phyloP scores from a whole-genome alignment of 2,113 vertebrate genomes.

The Chaetorhynchus papuensis region DNA sequence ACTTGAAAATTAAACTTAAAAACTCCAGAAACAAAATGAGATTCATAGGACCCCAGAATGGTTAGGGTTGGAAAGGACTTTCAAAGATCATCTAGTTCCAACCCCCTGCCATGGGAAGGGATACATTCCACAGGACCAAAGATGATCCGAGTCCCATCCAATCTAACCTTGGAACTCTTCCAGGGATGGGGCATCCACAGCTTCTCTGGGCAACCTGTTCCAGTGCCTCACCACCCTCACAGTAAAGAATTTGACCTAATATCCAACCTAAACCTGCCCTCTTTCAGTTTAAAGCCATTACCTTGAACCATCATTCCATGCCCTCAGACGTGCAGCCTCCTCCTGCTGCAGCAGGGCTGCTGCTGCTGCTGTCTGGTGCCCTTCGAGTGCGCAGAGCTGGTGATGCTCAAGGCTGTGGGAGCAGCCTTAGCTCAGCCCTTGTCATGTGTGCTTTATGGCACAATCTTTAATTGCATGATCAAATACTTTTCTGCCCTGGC shows the following conservation, averaged over 20 bases:
- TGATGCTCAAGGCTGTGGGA: neutral
- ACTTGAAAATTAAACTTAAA: neutral
- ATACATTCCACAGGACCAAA: neutral
- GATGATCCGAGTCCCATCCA: neutral
- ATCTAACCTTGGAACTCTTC: neutral
- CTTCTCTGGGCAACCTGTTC: neutral
- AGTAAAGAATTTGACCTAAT: neutral
- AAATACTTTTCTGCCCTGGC: neutral
- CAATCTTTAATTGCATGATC: neutral
- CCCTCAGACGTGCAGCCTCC: neutral
- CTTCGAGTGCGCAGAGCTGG: accelerated
- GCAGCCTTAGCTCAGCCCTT: neutral
- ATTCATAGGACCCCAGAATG: neutral
- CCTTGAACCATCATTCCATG: neutral
- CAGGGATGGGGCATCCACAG: neutral
- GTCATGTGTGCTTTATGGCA: neutral
- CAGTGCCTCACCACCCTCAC: neutral
- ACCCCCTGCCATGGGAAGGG: neutral
- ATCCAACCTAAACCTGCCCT: neutral
- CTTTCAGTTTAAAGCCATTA: neutral
- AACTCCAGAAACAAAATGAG: neutral
- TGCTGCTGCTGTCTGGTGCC: neutral
- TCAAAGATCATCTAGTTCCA: neutral
- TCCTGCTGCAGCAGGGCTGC: neutral
- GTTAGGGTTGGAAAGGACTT: neutral